Evolutionary conservation across 1,140 invertebrate genomes (phyloP), one percentile per base, ranked within the genome.

Genomic region (Heliconius melpomene): DNA sequence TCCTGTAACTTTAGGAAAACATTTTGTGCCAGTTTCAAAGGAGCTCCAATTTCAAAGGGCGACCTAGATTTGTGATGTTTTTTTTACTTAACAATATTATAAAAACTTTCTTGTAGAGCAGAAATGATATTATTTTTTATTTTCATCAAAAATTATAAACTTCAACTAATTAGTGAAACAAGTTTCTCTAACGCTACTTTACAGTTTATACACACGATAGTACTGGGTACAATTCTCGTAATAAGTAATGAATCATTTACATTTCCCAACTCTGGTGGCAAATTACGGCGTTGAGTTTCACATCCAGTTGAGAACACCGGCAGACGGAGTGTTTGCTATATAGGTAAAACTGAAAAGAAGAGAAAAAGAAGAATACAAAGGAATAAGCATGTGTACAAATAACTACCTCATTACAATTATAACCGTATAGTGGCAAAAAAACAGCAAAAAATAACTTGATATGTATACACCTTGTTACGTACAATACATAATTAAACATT

Each of bases 11-110:
- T 72, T 36, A 36, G 32, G 38, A 72, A 40, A 72, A 72, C 71
- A 72, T 72, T 72, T 72, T 72, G 71, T 40, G 18, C 32, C 29
- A 23, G 29, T 72, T 72, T 72, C 71, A 72, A 72, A 72, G 71
- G 71, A 40, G 71, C 20, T 72, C 32, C 20, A 38, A 38, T 72
- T 72, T 72, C 36, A 72, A 38, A 72, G 71, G 71, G 36, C 36
- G 71, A 72, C 71, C 71, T 72, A 40, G 20, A 72, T 72, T 72
- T 66, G 23, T 66, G 60, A 72, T 2, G 36, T 40, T 72, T 72
- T 72, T 46, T 38, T 72, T 23, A 11, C 2, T 23, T 11, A 57
- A 57, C 2, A 23, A 57, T 23, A n/a, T 38, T 72, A 72, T 72
- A 13, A 36, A 38, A 72, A 20, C 18, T 36, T 32, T 32, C 26